These are phyloP conservation scores for Anhinga anhinga DNA, from an alignment of 2,113 vertebrate species.

Conservation along the genomic window DNA sequence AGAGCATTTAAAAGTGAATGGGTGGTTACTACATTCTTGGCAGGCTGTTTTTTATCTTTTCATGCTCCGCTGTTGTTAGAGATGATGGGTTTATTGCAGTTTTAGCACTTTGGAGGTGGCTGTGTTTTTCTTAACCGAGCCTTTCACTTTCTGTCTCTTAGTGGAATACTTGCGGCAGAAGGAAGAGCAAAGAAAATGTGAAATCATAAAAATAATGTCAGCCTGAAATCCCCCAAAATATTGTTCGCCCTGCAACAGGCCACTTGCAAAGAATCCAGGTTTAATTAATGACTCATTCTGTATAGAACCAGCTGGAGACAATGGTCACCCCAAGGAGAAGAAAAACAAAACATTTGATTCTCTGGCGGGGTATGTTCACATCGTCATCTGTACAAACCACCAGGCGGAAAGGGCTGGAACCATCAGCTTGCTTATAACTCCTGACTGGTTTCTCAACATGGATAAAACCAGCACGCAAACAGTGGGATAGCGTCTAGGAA, in stretches of 20 bases:
- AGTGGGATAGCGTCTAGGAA: not conserved
- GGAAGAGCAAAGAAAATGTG: conserved; percentile 62
- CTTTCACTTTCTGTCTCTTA: conserved; percentile 74
- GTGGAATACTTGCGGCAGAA: conserved; percentile 61
- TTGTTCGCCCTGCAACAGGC: conserved; percentile 49
- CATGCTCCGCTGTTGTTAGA: conserved; percentile 90
- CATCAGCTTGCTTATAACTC: not conserved
- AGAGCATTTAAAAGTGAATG: conserved; percentile 99
- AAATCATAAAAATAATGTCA: conserved; percentile 47
- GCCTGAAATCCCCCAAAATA: conserved; percentile 50
- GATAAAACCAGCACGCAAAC: not conserved
- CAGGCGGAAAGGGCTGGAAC: not conserved
- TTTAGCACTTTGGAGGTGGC: conserved; percentile 92
- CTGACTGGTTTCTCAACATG: not conserved
- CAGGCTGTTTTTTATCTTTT: conserved; percentile 89
- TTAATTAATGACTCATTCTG: conserved; percentile 75
- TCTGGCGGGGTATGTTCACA: conserved; percentile 40
- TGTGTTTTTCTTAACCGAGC: conserved; percentile 77
- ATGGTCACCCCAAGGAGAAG: conserved; percentile 71
- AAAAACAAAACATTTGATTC: conserved; percentile 67
- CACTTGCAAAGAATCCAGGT: conserved; percentile 68
- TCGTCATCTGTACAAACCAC: conserved; percentile 20
- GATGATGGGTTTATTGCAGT: conserved; percentile 98
- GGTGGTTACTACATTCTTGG: conserved; percentile 91
- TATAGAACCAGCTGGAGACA: conserved; percentile 64